phyloP scores from a whole-genome alignment of 1,140 invertebrate genomes.

The Drosophila pseudoananassae region DNA sequence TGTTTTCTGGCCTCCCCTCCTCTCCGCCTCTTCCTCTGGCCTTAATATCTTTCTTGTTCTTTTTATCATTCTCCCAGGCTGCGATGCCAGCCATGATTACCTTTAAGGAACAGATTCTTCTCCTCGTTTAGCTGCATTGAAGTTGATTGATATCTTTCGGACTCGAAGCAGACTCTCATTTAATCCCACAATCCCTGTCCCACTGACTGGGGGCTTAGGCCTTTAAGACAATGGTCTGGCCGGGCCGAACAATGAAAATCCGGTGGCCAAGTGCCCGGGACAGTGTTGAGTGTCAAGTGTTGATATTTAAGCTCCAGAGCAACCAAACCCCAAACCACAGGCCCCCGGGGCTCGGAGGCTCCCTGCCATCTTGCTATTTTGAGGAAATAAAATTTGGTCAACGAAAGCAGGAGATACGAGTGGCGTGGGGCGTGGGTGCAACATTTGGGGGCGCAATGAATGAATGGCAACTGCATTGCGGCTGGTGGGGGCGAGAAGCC shows the following conservation, averaged over 20 bases:
- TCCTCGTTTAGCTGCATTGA: too few species aligned
- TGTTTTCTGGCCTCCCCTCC: background rate
- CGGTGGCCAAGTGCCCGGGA: conserved; percentile 29
- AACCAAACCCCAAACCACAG: conserved; percentile 11
- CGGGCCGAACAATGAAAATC: conserved; percentile 22
- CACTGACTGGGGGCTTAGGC: too few species aligned
- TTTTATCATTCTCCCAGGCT: background rate
- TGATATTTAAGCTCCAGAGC: conserved; percentile 68
- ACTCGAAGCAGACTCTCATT: background rate
- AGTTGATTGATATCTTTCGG: background rate
- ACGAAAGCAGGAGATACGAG: conserved; percentile 17
- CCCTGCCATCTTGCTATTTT: background rate
- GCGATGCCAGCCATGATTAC: background rate
- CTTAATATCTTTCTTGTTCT: background rate
- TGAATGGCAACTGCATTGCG: conserved; percentile 77
- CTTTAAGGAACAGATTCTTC: background rate
- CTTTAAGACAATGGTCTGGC: background rate
- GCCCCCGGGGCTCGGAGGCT: conserved; percentile 1
- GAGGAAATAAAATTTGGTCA: conserved; percentile 64
- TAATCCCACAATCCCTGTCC: too few species aligned
- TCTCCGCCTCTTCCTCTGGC: background rate
- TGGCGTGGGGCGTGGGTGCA: background rate
- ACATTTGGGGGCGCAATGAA: conserved; percentile 34
- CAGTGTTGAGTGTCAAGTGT: conserved; percentile 67
- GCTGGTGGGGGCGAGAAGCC: conserved; percentile 25